Evolutionary conservation across 2,888 invertebrate species (phyloP), one percentile per base, ranked within the genome.

Genomic region (Brachyptera putata): DNA sequence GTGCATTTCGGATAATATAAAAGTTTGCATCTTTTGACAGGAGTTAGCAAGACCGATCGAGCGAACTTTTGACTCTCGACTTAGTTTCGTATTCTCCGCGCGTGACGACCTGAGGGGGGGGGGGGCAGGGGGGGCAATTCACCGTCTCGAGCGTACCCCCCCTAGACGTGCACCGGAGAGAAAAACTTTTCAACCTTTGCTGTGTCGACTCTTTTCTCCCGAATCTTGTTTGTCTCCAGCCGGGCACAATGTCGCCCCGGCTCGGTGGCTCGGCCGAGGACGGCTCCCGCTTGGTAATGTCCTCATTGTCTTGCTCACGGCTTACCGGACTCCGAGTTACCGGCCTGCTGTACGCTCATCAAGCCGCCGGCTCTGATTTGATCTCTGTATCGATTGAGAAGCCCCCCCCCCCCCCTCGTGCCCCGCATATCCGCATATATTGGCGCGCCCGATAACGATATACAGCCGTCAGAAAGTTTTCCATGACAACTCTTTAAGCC

Each of bases 161-260:
- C 5, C 9, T 21, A 53, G 53, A 53, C 53, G 53, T 53, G 53
- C 36, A 56, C 61, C 34, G 39, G 61, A 41, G 30, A 39, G n/a
- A n/a, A n/a, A 59, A 61, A 61, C 58, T 61, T 57, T 50, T 7
- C 56, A 61, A 61, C 24, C 57, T 56, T 57, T 46, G 57, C 48
- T 48, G 30, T 46, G 36, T 22, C 34, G 48, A 48, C 46, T 46
- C 57, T 57, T 48, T 41, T 43, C 24, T 41, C n/a, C n/a, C n/a
- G 21, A 37, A 43, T 43, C 41, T 43, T 36, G 56, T 50, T 41
- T 14, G 22, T 50, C 22, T n/a, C n/a, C n/a, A n/a, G 21, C 37
- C 39, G 16, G 16, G 36, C 36, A 25, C 21, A 16, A n/a, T 14
- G n/a, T 14, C 7, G 4, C 11, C 30, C 11, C 30, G 5, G 5